These are phyloP conservation scores for Araneus ventricosus DNA, from an alignment of 1,140 invertebrate genomes.

Conservation along the genomic window DNA sequence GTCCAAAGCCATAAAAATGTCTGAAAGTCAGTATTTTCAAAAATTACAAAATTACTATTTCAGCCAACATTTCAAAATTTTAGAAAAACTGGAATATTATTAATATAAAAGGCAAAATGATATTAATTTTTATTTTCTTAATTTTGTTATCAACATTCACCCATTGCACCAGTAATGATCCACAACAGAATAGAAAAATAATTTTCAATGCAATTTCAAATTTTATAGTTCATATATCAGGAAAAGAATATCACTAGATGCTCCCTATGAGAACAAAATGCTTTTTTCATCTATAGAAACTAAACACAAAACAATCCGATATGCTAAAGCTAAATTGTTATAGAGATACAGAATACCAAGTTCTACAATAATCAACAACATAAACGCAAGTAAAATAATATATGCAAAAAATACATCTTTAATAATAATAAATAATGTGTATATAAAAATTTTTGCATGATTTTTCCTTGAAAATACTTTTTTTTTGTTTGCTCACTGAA, in stretches of 20 bases:
- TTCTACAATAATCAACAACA: not conserved
- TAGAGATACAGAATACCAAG: not conserved
- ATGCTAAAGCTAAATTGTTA: not conserved
- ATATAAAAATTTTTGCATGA: not conserved
- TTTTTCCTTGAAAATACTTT: too few relatives aligned
- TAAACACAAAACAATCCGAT: slow-evolving; percentile 22
- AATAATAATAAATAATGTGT: not conserved
- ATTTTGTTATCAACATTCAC: too few relatives aligned
- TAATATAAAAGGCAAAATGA: not conserved
- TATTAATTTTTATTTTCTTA: too few relatives aligned
- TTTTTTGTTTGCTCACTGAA: too few relatives aligned
- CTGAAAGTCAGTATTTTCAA: too few relatives aligned
- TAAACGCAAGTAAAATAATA: not conserved
- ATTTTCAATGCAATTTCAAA: too few relatives aligned
- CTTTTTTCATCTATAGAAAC: not conserved
- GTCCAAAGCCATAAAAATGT: too few relatives aligned
- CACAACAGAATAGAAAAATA: too few relatives aligned
- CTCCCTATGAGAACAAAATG: not conserved
- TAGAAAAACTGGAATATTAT: not conserved
- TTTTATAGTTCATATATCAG: too few relatives aligned
- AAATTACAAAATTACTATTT: too few relatives aligned
- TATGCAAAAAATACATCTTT: not conserved
- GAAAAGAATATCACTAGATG: not conserved
- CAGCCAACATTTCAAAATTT: not conserved
- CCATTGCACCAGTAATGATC: too few relatives aligned